These are phyloP conservation scores for Carlito syrichta DNA, from an alignment of 2,113 vertebrate genomes.

Conservation along the genomic window DNA sequence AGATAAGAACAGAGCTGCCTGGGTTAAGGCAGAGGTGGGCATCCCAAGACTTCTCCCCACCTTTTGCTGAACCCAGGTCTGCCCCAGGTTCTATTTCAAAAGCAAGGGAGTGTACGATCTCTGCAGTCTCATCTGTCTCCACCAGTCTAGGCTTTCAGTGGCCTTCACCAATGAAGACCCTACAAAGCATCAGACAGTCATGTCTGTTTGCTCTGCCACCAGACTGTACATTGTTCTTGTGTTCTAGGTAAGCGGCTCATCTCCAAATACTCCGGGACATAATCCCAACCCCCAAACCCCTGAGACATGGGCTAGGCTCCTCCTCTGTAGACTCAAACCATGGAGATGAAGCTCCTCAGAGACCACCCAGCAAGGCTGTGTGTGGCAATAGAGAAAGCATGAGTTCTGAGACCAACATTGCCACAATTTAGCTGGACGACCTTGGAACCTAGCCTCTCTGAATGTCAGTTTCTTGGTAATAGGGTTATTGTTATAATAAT, in stretches of 20 bases:
- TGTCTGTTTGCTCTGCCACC: neutral
- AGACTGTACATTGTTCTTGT: no score
- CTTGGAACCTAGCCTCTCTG: neutral
- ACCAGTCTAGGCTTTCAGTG: neutral
- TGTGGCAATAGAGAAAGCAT: neutral
- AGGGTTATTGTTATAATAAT: neutral
- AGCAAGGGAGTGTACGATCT: neutral
- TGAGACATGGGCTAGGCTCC: neutral
- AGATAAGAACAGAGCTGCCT: neutral
- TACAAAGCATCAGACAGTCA: neutral
- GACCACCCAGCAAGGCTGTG: neutral
- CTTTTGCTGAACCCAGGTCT: neutral
- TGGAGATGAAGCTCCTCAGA: neutral
- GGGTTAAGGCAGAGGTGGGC: neutral
- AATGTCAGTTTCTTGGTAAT: neutral
- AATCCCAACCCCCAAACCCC: neutral
- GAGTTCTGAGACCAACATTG: accelerated
- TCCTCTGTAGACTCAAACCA: neutral
- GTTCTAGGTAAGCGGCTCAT: neutral
- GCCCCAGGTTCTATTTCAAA: neutral
- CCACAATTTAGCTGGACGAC: neutral
- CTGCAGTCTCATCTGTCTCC: neutral
- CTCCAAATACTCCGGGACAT: neutral
- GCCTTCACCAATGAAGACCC: neutral
- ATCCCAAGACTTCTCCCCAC: neutral